Base-by-base conservation (phyloP, 1,140 invertebrate species). In the Drosophila elegans region DNA sequence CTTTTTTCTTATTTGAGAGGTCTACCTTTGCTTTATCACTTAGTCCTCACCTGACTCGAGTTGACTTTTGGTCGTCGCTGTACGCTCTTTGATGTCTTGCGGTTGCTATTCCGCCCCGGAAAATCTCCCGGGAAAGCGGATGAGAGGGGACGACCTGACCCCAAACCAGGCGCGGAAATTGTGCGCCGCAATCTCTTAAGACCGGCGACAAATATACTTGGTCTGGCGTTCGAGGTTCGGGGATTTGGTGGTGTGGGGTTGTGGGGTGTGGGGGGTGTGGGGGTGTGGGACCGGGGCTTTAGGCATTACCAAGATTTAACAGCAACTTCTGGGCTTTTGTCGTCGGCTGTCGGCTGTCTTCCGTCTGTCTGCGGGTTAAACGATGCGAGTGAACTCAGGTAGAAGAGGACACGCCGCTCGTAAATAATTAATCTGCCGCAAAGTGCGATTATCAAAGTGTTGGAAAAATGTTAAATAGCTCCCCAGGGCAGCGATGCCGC, bases 381-480 rank as follows among this genome's bases (percentile, higher is more conserved):
- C 79, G 83, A 54, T 53, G 73, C 62, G 68, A 71, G 63, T 62
- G 63, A 74, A 82, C 76, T 59, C 80, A 77, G 80, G 79, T 88
- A 75, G 75, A 64, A 66, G 73, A 73, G 60, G 60, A 68, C 64
- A 52, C 83, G 74, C 34, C 76, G 76, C 85, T 89, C 84, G 84
- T 88, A 88, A 88, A 88, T 88, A 88, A 88, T 88, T 88, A 89
- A 88, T 89, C 84, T 89, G 84, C 77, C 84, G 60, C 84, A 89
- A 89, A 89, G 85, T 89, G 84, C 84, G 84, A 89, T 89, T 89
- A 89, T 89, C 85, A 89, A 89, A 89, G 84, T 89, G 84, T 89
- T 89, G 84, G 84, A 89, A 89, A 89, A 89, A 89, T 89, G 85
- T 89, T 89, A 89, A 89, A 89, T 89, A 89, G 84, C 84, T 84